Evolutionary conservation across 2,113 vertebrate genomes (phyloP), one percentile per base, ranked within the genome.

Genomic region (Ailuropoda melanoleuca): DNA sequence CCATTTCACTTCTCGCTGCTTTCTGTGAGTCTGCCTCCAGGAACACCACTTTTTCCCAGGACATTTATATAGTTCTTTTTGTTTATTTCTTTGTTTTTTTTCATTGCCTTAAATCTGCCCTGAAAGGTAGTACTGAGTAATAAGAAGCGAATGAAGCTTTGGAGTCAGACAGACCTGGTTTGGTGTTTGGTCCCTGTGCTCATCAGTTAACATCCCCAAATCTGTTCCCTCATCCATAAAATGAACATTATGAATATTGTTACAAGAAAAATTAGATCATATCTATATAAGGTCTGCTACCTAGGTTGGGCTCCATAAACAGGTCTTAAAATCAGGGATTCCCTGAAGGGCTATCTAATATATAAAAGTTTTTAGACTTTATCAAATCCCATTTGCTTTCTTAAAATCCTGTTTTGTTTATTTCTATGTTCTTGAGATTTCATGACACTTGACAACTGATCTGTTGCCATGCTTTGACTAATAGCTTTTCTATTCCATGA

Each of bases 251-350:
- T 11, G 3, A 88, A 14, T n/a, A 72, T 8, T 82, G 23, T 88
- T 84, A 93, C 55, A 9, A 84, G 56, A 80, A 97, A 72, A 86
- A 46, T 31, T 34, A 70, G 13, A 93, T 48, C n/a, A 68, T 26
- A 58, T 88, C 23, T 68, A 82, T 29, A 53, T 68, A 82, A 74
- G 6, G 39, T 78, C 23, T 92, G 39, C 19, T 39, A 83, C 17
- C 48, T 31, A 58, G 13, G 83, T 46, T 43, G 4, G 21, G 13
- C 15, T 95, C 31, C 95, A 88, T 66, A 87, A 74, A 78, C 18
- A 26, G 1, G 91, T 91, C 90, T 84, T 62, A 60, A 97, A 97
- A 74, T 81, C 39, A 90, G 26, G 80, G 18, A 39, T 56, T 82
- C 5, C 26, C 8, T 75, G 31, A 92, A 80, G 75, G 11, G 12